A percentile compares a stretch with the other conserved stretches of the same genome.
Evolutionary conservation across 2,797 vertebrate species (phyloP).

Genomic region (Rhinatrema bivittatum): DNA sequence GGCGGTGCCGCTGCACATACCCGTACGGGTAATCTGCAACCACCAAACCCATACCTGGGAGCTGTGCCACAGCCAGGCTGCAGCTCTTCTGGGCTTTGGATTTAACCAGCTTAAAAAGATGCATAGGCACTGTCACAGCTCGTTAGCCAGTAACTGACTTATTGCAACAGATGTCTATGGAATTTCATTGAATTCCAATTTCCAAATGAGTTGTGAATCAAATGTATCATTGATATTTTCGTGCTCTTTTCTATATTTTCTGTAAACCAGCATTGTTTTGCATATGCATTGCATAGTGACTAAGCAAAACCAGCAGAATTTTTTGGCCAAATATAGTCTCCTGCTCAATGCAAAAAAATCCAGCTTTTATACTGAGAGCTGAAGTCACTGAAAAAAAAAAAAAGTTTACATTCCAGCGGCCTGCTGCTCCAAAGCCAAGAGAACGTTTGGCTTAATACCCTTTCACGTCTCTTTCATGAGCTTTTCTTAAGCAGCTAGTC

Average conservation of each 20-base stretch:
- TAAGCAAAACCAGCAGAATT: slow-evolving; percentile 54
- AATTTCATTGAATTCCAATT: slow-evolving; percentile 52
- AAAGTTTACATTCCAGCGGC: slow-evolving; percentile 59
- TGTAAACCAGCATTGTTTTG: slow-evolving; percentile 63
- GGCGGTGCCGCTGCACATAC: slow-evolving; percentile 59
- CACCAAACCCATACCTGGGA: slow-evolving; percentile 55
- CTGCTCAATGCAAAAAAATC: slow-evolving; percentile 53
- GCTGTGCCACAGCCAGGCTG: slow-evolving; percentile 49
- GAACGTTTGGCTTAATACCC: slow-evolving; percentile 58
- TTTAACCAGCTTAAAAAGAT: slow-evolving; percentile 59
- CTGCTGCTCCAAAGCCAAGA: slow-evolving; percentile 49
- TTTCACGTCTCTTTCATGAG: slow-evolving; percentile 43
- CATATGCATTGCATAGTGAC: slow-evolving; percentile 49
- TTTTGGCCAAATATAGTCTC: slow-evolving; percentile 74
- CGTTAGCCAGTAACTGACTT: slow-evolving; percentile 52
- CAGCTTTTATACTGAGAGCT: slow-evolving; percentile 57
- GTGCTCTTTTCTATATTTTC: no score
- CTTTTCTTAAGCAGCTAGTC: slow-evolving; percentile 37
- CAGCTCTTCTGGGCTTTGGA: slow-evolving; percentile 52
- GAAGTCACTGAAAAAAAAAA: slow-evolving; percentile 56
- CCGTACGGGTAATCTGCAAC: slow-evolving; percentile 54
- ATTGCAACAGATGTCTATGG: slow-evolving; percentile 48
- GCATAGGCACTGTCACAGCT: slow-evolving; percentile 46
- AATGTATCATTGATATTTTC: slow-evolving; percentile 57
- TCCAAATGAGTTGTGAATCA: slow-evolving; percentile 61